Evolutionary conservation across 2,888 invertebrate species (phyloP).

Genomic region (Homarus gammarus): DNA sequence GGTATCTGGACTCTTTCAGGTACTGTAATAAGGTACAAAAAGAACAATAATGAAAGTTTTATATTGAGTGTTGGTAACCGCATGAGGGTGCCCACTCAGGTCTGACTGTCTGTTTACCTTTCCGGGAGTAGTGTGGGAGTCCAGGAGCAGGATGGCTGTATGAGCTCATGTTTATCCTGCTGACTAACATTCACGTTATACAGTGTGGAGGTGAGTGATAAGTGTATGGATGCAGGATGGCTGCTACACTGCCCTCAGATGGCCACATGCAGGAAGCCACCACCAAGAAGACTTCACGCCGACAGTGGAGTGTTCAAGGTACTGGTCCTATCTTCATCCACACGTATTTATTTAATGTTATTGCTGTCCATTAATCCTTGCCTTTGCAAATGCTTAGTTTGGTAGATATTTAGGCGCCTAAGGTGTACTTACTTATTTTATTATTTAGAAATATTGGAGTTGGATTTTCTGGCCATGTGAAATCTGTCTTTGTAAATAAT

Average conservation of each 20-base stretch:
- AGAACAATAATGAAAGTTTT: too few relatives aligned
- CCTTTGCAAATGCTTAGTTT: neutral
- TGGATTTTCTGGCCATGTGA: too few relatives aligned
- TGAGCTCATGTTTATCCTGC: neutral
- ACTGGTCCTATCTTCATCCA: conserved; percentile 1
- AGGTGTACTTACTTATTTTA: neutral
- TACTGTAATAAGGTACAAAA: too few relatives aligned
- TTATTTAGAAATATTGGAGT: too few relatives aligned
- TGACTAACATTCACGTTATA: neutral
- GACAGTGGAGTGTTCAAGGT: conserved; percentile 34
- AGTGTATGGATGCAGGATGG: neutral
- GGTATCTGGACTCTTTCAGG: too few relatives aligned
- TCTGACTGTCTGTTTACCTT: conserved; percentile 21
- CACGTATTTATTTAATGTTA: neutral
- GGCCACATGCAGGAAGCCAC: neutral
- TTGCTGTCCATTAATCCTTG: neutral
- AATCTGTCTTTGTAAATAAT: too few relatives aligned
- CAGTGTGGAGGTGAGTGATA: neutral
- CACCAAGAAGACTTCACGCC: neutral
- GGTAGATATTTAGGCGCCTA: neutral
- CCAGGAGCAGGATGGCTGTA: neutral
- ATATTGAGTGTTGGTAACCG: too few relatives aligned
- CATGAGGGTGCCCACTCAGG: conserved; percentile 5
- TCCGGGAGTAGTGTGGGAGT: conserved; percentile 4
- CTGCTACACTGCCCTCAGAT: conserved; percentile 19